Percentiles rank a stretch among this genome's conserved stretches.
Evolutionary conservation across 2,888 invertebrate genomes (phyloP).

Genomic region (Sabatieria punctata): DNA sequence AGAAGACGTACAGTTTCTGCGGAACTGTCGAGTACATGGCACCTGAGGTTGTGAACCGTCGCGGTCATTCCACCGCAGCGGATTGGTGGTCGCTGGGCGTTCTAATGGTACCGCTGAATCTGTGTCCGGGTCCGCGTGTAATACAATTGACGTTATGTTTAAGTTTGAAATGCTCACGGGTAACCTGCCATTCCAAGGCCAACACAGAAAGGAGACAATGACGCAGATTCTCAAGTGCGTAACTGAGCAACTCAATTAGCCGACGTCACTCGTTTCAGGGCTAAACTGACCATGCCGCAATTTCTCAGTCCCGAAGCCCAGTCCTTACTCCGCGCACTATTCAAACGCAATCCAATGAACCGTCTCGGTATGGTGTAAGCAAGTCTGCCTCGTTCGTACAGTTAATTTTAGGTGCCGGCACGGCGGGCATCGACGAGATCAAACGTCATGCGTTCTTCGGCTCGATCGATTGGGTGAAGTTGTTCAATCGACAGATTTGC

Average conservation of each 20-base stretch:
- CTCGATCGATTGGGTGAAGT: slow-evolving; percentile 77
- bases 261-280: slow-evolving; percentile 38
- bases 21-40: slow-evolving; percentile 94
- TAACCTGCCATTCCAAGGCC: slow-evolving; percentile 86
- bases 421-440: slow-evolving; percentile 54
- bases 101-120: slow-evolving; percentile 51
- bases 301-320: slow-evolving; percentile 91
- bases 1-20: slow-evolving; percentile 63
- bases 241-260: background rate
- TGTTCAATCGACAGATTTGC: slow-evolving; percentile 61
- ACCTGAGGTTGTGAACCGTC: slow-evolving; percentile 90
- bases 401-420: slow-evolving; percentile 33
- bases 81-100: slow-evolving; percentile 99
- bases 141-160: slow-evolving; percentile 13
- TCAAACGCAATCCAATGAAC: slow-evolving; percentile 90
- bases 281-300: slow-evolving; percentile 93
- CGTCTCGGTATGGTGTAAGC: no score
- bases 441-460: slow-evolving; percentile 85
- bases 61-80: slow-evolving; percentile 92
- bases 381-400: no score
- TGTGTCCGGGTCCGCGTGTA: background rate
- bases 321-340: slow-evolving; percentile 72
- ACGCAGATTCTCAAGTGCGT: slow-evolving; percentile 71
- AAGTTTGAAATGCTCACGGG: slow-evolving; percentile 98
- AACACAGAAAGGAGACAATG: slow-evolving; percentile 92